Conservation (phyloP, 2,113 vertebrate genomes). For the Falco punctatus region DNA sequence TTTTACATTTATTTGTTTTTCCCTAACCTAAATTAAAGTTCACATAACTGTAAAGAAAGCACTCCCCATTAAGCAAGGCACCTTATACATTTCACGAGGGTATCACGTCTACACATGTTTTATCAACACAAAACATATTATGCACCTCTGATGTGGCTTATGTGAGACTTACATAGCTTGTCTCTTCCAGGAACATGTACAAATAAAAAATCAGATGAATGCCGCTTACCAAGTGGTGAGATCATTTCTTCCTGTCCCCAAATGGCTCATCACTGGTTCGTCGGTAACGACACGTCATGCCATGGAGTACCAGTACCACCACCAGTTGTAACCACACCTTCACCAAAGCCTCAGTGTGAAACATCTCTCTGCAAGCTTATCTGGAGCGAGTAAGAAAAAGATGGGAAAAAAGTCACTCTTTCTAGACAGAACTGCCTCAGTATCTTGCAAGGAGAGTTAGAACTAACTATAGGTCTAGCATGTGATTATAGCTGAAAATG, state of each 20-base stretch:
- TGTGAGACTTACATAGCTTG: background rate
- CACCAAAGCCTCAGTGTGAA: background rate
- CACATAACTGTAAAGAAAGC: background rate
- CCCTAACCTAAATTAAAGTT: background rate
- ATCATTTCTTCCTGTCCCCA: slow-evolving; percentile 73
- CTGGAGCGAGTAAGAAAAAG: slow-evolving; percentile 78
- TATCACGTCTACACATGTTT: background rate
- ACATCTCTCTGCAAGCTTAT: slow-evolving; percentile 79
- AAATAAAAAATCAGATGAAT: slow-evolving; percentile 83
- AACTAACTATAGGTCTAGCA: background rate
- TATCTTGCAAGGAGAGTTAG: background rate
- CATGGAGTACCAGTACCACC: slow-evolving; percentile 40
- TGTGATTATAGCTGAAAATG: background rate
- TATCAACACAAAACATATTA: background rate
- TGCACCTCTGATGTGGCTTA: background rate
- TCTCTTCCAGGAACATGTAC: slow-evolving; percentile 84
- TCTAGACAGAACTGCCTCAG: background rate
- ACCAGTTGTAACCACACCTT: background rate
- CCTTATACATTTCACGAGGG: background rate
- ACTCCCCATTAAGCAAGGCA: background rate
- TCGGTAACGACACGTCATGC: slow-evolving; percentile 21
- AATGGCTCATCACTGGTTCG: slow-evolving; percentile 80
- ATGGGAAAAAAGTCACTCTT: background rate
- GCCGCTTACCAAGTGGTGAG: slow-evolving; percentile 76
- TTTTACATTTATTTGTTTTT: background rate